phyloP scores from a whole-genome alignment of 2,888 invertebrate species.

The Seira musarum region DNA sequence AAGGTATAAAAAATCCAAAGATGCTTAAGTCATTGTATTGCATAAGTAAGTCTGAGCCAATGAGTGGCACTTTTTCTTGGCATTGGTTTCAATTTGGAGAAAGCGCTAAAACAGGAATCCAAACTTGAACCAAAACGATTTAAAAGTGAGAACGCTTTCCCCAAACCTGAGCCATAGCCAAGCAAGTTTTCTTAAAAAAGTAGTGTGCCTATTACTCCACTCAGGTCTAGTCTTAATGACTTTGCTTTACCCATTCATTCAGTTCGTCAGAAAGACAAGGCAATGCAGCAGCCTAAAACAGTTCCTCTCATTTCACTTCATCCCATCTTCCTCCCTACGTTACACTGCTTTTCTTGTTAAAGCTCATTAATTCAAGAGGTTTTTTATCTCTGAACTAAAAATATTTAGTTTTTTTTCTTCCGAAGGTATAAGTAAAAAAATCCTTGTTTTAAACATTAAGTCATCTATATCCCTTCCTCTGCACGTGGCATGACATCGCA shows the following conservation, averaged over 20 bases:
- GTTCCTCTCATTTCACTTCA: constrained; percentile 43
- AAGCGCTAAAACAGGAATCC: too few species aligned
- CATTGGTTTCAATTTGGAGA: too few species aligned
- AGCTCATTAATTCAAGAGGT: constrained; percentile 55
- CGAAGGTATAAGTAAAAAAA: not conserved
- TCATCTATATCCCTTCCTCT: constrained; percentile 1
- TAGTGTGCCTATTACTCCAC: too few species aligned
- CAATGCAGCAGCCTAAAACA: constrained; percentile 5
- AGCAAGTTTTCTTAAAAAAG: too few species aligned
- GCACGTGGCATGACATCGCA: constrained; percentile 47
- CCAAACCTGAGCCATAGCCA: too few species aligned
- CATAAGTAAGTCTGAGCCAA: too few species aligned
- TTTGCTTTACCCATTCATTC: constrained; percentile 54
- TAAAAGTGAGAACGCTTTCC: too few species aligned
- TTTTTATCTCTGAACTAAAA: constrained; percentile 45
- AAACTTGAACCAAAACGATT: too few species aligned
- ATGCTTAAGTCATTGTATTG: too few species aligned
- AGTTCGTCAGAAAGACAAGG: constrained; percentile 9
- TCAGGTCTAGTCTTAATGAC: constrained; percentile 51
- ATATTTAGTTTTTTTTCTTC: constrained; percentile 29
- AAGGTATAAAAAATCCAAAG: too few species aligned
- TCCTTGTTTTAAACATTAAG: too few species aligned
- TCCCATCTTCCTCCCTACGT: constrained; percentile 3
- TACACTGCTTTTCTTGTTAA: constrained; percentile 36
- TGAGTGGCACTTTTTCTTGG: too few species aligned